Percentiles rank a stretch among this genome's conserved stretches.
Evolutionary conservation across 2,888 invertebrate genomes (phyloP).

Genomic region (Amphiduros pacificus): DNA sequence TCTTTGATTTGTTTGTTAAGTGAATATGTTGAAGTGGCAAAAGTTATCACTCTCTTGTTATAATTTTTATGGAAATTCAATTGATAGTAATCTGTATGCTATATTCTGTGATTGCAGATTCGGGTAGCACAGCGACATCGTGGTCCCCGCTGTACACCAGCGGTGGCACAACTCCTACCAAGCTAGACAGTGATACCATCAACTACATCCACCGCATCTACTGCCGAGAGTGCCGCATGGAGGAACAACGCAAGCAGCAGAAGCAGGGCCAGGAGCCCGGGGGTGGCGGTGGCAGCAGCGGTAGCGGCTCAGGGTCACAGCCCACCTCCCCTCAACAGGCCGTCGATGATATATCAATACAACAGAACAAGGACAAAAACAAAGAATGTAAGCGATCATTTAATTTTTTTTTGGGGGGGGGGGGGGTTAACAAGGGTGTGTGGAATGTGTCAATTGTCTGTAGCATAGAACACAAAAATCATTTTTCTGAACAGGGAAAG

Average conservation of each 20-base stretch:
- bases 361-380: slow-evolving; percentile 92
- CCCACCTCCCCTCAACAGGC: slow-evolving; percentile 72
- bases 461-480: too few relatives aligned
- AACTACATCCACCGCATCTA: slow-evolving; percentile 32
- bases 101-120: too few relatives aligned
- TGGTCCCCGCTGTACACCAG: slow-evolving; percentile 26
- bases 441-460: too few relatives aligned
- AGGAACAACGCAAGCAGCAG: slow-evolving; percentile 24
- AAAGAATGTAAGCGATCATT: slow-evolving; percentile 99
- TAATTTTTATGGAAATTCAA: too few relatives aligned
- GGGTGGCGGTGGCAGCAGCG: background rate
- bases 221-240: slow-evolving; percentile 30
- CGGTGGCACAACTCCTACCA: slow-evolving; percentile 4
- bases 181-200: slow-evolving; percentile 25
- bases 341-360: slow-evolving; percentile 91
- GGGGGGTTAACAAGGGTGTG: too few relatives aligned
- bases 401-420: too few relatives aligned
- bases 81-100: too few relatives aligned
- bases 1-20: too few relatives aligned
- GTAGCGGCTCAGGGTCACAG: slow-evolving; percentile 16
- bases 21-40: too few relatives aligned
- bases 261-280: background rate
- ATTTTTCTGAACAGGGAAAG: too few relatives aligned
- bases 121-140: background rate
- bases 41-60: too few relatives aligned